Conservation (phyloP, 2,113 vertebrate genomes). For the Symphodus melops region DNA sequence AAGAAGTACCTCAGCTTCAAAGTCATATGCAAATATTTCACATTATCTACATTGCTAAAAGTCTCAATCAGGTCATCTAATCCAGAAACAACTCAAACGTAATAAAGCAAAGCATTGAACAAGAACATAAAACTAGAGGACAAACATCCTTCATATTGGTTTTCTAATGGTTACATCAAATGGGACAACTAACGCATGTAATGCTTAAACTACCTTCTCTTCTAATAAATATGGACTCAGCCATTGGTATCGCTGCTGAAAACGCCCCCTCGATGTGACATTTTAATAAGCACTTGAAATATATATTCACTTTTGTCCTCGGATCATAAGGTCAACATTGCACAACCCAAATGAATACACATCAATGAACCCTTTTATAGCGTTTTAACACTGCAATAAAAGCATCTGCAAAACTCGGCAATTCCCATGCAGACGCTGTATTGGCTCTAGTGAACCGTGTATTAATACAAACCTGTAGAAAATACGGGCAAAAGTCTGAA, state of each 20-base stretch:
- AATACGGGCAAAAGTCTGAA: slow-evolving; percentile 4
- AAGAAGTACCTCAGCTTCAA: slow-evolving; percentile 52
- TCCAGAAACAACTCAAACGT: slow-evolving; percentile 44
- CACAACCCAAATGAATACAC: slow-evolving; percentile 60
- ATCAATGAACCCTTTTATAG: slow-evolving; percentile 9
- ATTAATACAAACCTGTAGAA: slow-evolving; percentile 13
- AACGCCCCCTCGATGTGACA: slow-evolving; percentile 16
- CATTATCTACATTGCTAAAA: slow-evolving; percentile 79
- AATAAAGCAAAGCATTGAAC: slow-evolving; percentile 49
- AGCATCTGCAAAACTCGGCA: neutral
- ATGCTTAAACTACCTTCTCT: slow-evolving; percentile 20
- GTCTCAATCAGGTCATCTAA: slow-evolving; percentile 41
- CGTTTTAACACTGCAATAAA: slow-evolving; percentile 30
- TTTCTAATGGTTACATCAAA: slow-evolving; percentile 28
- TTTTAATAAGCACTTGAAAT: slow-evolving; percentile 18
- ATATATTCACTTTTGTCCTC: slow-evolving; percentile 17
- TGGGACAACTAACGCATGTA: slow-evolving; percentile 24
- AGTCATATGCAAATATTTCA: slow-evolving; percentile 69
- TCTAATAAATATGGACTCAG: slow-evolving; percentile 29
- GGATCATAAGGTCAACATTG: slow-evolving; percentile 56
- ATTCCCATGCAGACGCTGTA: neutral
- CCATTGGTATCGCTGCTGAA: slow-evolving; percentile 30
- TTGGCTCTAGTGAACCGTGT: neutral
- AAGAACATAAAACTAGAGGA: slow-evolving; percentile 52
- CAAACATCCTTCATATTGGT: slow-evolving; percentile 44